Percentiles rank a stretch among this genome's conserved stretches.
Evolutionary conservation across 2,113 vertebrate genomes (phyloP).

Genomic region (Chlamydotis undulata): DNA sequence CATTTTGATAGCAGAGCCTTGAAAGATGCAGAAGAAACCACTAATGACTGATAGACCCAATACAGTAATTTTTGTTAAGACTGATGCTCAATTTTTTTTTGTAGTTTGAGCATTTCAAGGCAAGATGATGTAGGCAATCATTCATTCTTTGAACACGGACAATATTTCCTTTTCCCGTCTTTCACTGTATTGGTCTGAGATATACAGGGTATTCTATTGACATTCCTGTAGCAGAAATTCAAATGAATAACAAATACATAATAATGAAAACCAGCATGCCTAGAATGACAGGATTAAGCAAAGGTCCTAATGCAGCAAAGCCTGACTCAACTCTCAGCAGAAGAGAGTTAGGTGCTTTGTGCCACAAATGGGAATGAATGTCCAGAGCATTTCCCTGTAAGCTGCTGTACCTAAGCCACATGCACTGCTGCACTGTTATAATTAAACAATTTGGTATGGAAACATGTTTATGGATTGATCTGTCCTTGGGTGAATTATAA

Average conservation of each 20-base stretch:
- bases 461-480: neutral
- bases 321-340: neutral
- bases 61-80: neutral
- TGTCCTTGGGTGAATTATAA: neutral
- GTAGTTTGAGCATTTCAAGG: neutral
- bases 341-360: neutral
- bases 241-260: neutral
- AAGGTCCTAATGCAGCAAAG: neutral
- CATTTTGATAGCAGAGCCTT: neutral
- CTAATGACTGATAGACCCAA: neutral
- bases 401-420: neutral
- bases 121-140: neutral
- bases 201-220: neutral
- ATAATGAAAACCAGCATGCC: neutral
- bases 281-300: neutral
- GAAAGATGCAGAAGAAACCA: neutral
- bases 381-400: neutral
- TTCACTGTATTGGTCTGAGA: neutral
- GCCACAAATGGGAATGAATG: neutral
- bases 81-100: neutral
- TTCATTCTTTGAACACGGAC: neutral
- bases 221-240: neutral
- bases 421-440: neutral
- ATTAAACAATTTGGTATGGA: neutral
- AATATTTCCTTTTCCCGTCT: neutral